Base-by-base conservation (phyloP, 2,113 vertebrate genomes). In the Clarias batrachus region DNA sequence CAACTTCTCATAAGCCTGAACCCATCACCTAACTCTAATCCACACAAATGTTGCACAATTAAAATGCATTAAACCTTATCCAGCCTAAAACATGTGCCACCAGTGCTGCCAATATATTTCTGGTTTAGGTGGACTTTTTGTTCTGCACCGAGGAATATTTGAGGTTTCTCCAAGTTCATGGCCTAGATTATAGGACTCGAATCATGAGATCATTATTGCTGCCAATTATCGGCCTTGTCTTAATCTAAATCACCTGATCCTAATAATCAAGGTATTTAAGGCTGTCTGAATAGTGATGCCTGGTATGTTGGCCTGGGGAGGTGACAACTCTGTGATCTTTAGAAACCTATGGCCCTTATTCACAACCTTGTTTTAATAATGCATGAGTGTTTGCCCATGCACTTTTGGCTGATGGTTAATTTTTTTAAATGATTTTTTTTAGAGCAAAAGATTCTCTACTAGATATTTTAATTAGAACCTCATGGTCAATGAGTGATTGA, bases 241-340 rank as follows among this genome's bases (percentile, higher is more conserved):
- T 54, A 83, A 83, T 83, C 81, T 68, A 23, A 70, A 83, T n/a
- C 65, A 70, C 63, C 48, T 68, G 62, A 70, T 83, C 12, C 3
- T n/a, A n/a, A 2, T 84, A 76, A 84, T 59, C 33, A 74, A n/a
- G 37, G 62, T 82, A n/a, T 60, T 57, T 70, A 14, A 56, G 21
- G n/a, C 27, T 9, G 17, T 56, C 14, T 56, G 48, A 73, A 8
- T 84, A 41, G 30, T 17, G 3, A 2, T 76, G 70, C 57, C 41
- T 62, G 30, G 21, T 76, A 48, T 41, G 13, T 73, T 57, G 48
- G 12, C n/a, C 2, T 83, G 4, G 3, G 17, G 11, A 71, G 25
- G 25, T 27, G 30, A 54, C 8, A 10, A 37, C 27, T 78, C 7
- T 8, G 23, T 52, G 41, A 52, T n/a, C 4, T 56, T 25, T 0